Conservation (phyloP, 1,140 invertebrate genomes). For the Heterodera schachtii region DNA sequence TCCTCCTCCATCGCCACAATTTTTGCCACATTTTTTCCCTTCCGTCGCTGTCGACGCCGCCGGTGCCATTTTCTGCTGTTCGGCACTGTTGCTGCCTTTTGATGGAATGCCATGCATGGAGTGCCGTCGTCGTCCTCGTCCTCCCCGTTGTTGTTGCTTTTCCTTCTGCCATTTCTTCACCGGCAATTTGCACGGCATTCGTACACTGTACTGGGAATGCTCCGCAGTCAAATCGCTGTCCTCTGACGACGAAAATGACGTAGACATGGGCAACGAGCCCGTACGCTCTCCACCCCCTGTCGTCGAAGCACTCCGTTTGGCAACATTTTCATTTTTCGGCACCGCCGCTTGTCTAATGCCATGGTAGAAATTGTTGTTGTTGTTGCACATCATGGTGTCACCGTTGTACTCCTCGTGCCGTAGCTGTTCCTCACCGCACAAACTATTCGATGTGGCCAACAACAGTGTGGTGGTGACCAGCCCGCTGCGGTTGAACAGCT, state of each 20-base stretch:
- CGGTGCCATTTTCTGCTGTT: neutral
- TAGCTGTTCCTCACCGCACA: too few species aligned
- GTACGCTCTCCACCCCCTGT: neutral
- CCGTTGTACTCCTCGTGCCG: neutral
- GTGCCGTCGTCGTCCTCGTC: neutral
- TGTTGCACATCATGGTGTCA: neutral
- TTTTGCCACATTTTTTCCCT: neutral
- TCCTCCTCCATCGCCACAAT: neutral
- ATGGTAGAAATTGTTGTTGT: neutral
- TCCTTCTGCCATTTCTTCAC: constrained; percentile 8
- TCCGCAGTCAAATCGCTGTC: neutral
- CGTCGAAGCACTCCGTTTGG: neutral
- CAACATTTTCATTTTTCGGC: neutral
- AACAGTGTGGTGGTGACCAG: constrained; percentile 26
- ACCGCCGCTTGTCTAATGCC: neutral
- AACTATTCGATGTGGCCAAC: constrained; percentile 19
- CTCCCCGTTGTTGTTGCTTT: neutral
- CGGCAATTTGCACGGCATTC: constrained; percentile 31
- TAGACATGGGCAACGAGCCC: neutral
- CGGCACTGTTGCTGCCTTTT: neutral
- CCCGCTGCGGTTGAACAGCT: constrained; percentile 19
- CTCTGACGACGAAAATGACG: neutral
- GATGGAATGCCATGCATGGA: constrained; percentile 10
- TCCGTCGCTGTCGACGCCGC: neutral
- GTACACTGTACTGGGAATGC: neutral